Base-by-base conservation (phyloP, 2,888 invertebrate genomes). In the Agrochola circellaris region DNA sequence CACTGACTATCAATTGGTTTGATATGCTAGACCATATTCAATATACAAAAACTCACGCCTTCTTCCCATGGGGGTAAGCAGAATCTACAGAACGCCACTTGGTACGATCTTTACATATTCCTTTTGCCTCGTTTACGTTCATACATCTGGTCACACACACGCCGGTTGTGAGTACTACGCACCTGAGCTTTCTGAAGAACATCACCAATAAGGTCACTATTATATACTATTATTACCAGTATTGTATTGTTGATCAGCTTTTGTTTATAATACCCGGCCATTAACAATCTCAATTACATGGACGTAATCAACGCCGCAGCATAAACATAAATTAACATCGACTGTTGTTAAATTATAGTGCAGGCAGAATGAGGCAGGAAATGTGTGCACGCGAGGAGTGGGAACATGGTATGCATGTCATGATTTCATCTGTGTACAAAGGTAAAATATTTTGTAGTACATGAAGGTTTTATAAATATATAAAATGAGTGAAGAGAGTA, bases 211-310 rank as follows among this genome's bases (percentile, higher is more conserved):
- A 38, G 38, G 38, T 38, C 1, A 38, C 38, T 38, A 38, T 38
- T 38, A 38, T 38, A 9, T 38, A 8, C 38, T 38, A 6, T 0
- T 38, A 38, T 61, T 42, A 42, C 13, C 56, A 45, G 11, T 2
- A 58, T 38, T 51, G 23, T 34, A 23, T 15, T 68, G 23, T 58
- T 56, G 9, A 5, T 30, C n/a, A n/a, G n/a, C 38, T 45, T 51
- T 73, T 79, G 65, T 45, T 65, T 66, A 73, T 70, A 62, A 75
- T 66, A 62, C n/a, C 54, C 8, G 20, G 58, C 64, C 42, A 75
- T 83, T 71, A 77, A 56, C 51, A n/a, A 65, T 65, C 75, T 81
- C 61, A 65, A 84, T 81, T 67, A 77, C 67, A 72, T 51, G 64
- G 58, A 64, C 23, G 66, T 71, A 84, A 84, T 84, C 73, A 84